These are phyloP conservation scores for Temnothorax longispinosus DNA, from an alignment of 1,140 invertebrate genomes.

Conservation along the genomic window DNA sequence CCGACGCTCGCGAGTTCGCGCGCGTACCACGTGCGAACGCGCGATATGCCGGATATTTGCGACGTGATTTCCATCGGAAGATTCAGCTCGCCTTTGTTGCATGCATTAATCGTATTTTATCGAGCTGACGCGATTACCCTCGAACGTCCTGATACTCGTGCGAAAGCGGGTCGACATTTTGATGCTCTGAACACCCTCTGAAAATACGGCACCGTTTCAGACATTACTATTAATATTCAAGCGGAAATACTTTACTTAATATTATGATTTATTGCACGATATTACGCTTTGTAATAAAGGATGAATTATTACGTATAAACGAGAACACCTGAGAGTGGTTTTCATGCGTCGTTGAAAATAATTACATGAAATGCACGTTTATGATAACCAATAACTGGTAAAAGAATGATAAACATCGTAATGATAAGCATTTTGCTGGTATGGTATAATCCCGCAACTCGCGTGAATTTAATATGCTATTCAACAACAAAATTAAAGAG, in stretches of 20 bases:
- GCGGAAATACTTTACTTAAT: conserved; percentile 32
- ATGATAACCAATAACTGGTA: background rate
- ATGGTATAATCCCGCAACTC: background rate
- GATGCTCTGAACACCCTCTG: background rate
- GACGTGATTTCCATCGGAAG: conserved; percentile 50
- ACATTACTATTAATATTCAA: conserved; percentile 5
- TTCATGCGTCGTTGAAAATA: background rate
- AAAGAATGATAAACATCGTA: background rate
- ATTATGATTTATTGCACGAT: background rate
- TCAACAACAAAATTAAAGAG: background rate
- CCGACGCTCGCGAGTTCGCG: background rate
- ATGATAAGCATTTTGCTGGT: background rate
- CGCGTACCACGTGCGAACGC: background rate
- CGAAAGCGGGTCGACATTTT: conserved; percentile 16
- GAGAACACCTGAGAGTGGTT: background rate
- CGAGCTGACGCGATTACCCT: conserved; percentile 36
- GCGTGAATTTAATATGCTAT: background rate
- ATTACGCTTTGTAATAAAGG: conserved; percentile 11
- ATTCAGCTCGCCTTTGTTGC: background rate
- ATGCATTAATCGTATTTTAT: conserved; percentile 35
- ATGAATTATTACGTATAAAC: conserved; percentile 7
- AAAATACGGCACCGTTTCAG: background rate
- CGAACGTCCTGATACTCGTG: background rate
- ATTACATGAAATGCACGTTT: conserved; percentile 7
- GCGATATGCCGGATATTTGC: conserved; percentile 37